Percentiles rank a stretch among this genome's conserved stretches.
Evolutionary conservation across 2,113 vertebrate genomes (phyloP).

Genomic region (Parus major): DNA sequence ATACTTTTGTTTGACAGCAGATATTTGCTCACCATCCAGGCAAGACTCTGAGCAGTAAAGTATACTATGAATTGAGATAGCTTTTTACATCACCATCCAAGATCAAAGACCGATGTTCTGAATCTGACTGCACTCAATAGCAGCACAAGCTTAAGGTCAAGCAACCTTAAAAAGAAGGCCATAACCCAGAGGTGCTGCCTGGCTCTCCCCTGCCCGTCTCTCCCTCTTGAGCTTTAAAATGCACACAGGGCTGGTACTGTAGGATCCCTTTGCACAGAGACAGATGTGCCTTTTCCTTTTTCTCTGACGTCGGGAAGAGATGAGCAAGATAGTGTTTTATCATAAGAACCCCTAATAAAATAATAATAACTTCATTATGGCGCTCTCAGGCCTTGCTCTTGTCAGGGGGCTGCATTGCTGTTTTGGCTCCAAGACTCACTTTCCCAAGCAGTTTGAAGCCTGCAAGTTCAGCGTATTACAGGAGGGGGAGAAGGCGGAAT

Average conservation of each 20-base stretch:
- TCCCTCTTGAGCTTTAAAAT: background rate
- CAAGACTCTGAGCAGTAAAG: background rate
- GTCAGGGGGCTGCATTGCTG: background rate
- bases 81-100: background rate
- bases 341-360: slow-evolving; percentile 61
- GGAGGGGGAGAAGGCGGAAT: background rate
- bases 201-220: background rate
- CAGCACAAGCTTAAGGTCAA: background rate
- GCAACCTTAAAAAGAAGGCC: background rate
- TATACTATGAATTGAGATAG: background rate
- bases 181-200: background rate
- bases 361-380: slow-evolving; percentile 68
- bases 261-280: background rate
- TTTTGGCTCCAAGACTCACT: slow-evolving; percentile 24
- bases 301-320: background rate
- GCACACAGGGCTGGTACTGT: background rate
- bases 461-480: slow-evolving; percentile 39
- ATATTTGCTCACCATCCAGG: background rate
- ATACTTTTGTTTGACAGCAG: background rate
- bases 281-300: background rate
- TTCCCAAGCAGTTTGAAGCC: slow-evolving; percentile 15
- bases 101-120: background rate
- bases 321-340: background rate
- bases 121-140: background rate
- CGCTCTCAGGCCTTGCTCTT: slow-evolving; percentile 12